Conservation (phyloP, 2,888 invertebrate genomes). For the Torymus auratus region DNA sequence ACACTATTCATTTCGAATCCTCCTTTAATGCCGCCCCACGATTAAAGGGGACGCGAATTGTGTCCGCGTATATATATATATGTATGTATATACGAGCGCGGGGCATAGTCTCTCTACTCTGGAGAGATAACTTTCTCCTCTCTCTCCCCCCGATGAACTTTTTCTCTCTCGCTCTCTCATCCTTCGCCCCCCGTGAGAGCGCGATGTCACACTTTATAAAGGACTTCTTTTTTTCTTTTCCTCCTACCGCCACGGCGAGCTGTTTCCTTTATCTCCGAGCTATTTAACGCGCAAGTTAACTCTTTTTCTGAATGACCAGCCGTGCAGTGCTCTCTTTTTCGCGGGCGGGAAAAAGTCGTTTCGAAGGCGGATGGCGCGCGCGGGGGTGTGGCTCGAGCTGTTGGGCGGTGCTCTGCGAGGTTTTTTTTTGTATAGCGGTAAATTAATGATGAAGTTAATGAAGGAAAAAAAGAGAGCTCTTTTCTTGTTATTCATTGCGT, state of each 20-base stretch:
- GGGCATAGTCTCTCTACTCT: neutral
- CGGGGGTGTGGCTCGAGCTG: no score
- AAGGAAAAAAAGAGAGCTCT: no score
- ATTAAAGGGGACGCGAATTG: slow-evolving; percentile 31
- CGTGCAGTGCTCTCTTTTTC: neutral
- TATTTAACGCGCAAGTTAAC: slow-evolving; percentile 16
- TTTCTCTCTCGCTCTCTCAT: neutral
- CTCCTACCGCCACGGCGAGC: neutral
- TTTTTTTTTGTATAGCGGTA: no score
- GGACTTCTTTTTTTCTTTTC: slow-evolving; percentile 13
- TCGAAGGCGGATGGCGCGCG: no score
- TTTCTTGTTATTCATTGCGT: no score
- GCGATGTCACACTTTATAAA: slow-evolving; percentile 16
- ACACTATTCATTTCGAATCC: slow-evolving; percentile 37
- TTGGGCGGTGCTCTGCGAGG: no score
- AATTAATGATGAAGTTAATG: no score
- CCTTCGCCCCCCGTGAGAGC: neutral
- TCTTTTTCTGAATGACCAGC: slow-evolving; percentile 5
- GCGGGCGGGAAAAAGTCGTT: no score
- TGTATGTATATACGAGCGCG: no score
- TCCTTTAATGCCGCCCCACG: slow-evolving; percentile 1
- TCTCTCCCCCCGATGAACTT: neutral
- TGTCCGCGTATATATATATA: neutral
- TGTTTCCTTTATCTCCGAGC: slow-evolving; percentile 22
- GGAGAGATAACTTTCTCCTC: slow-evolving; percentile 30